These are phyloP conservation scores for Atractosteus spatula DNA, from an alignment of 2,113 vertebrate genomes.

Conservation along the genomic window DNA sequence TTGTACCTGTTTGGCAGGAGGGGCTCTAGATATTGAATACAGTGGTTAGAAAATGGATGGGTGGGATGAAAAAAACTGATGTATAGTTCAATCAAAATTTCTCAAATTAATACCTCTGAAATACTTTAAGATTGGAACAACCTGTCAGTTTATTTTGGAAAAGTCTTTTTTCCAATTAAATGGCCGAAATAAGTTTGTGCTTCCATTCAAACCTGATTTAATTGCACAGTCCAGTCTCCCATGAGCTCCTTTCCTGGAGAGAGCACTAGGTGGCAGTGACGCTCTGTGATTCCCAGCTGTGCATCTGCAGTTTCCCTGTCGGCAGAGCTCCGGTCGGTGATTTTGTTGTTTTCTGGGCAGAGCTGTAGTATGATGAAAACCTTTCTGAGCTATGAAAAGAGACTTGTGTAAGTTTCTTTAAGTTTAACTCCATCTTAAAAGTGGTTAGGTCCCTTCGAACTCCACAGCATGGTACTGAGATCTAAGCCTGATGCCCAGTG, in stretches of 20 bases:
- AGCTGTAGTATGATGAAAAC: not conserved
- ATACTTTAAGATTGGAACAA: not conserved
- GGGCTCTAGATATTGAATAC: too few relatives aligned
- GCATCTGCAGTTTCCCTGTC: not conserved
- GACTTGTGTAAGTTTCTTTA: not conserved
- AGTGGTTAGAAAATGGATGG: too few relatives aligned
- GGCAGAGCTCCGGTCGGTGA: not conserved
- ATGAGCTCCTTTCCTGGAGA: too few relatives aligned
- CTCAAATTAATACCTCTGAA: not conserved
- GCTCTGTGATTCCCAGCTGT: not conserved
- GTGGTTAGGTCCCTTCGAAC: not conserved
- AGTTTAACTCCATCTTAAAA: not conserved
- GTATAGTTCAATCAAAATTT: not conserved
- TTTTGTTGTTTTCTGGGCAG: not conserved
- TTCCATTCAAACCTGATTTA: too few relatives aligned
- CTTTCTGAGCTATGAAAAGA: not conserved
- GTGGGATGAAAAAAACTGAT: not conserved
- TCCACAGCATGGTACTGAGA: not conserved
- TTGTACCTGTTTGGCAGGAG: too few relatives aligned
- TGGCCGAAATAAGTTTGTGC: too few relatives aligned
- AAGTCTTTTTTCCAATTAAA: too few relatives aligned
- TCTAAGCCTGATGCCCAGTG: not conserved
- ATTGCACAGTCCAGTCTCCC: not conserved
- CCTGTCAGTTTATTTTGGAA: not conserved
- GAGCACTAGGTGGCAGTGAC: conserved; percentile 18